A percentile compares a stretch with the other conserved stretches of the same genome.
phyloP scores from a whole-genome alignment of 2,797 vertebrate species.

The Manis crassicaudata region DNA sequence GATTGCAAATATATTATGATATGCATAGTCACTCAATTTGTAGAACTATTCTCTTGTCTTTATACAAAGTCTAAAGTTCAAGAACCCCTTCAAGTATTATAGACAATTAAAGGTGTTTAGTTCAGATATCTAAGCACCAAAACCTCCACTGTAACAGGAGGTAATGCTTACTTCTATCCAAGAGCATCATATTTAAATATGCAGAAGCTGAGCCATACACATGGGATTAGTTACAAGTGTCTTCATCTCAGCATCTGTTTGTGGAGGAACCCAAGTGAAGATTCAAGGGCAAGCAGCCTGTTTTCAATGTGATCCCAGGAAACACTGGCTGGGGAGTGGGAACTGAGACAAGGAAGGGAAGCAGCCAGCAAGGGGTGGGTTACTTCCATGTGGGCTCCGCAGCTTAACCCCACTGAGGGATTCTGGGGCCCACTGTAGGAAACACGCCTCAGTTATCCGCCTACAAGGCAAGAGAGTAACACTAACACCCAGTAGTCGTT shows the following conservation, averaged over 20 bases:
- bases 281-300: neutral
- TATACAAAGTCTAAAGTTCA: conserved; percentile 60
- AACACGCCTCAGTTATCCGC: neutral
- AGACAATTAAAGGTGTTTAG: conserved; percentile 53
- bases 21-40: neutral
- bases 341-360: neutral
- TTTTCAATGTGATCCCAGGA: conserved; percentile 44
- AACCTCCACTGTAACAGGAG: conserved; percentile 1
- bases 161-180: neutral
- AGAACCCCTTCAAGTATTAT: conserved; percentile 21
- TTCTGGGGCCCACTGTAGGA: neutral
- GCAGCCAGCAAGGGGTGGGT: neutral
- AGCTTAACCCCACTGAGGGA: neutral
- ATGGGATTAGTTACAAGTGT: conserved; percentile 33
- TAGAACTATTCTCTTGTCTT: conserved; percentile 31
- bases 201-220: conserved; percentile 34
- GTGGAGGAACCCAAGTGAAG: conserved; percentile 14
- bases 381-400: neutral
- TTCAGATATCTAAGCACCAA: neutral
- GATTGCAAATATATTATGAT: neutral
- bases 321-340: neutral
- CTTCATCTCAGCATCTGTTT: conserved; percentile 53
- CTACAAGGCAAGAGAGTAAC: neutral
- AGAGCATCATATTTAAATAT: conserved; percentile 51
- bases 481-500: neutral